Percentiles rank a stretch among this genome's conserved stretches.
Evolutionary conservation across 2,888 invertebrate genomes (phyloP).

Genomic region (Watsonalla cultraria): DNA sequence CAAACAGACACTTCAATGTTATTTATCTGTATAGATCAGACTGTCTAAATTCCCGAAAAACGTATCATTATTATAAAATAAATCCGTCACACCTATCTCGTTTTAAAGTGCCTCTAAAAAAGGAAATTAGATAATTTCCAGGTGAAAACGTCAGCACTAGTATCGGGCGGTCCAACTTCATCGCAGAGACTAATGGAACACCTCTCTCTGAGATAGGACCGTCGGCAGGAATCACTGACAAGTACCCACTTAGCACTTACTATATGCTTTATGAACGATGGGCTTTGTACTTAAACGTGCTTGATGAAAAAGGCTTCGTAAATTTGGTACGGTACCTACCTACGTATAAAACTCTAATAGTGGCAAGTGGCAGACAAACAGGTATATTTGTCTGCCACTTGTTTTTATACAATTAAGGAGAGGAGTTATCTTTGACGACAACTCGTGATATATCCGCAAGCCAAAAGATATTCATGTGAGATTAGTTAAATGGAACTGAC

Average conservation of each 20-base stretch:
- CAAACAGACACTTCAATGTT: too few species aligned
- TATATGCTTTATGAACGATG: not conserved
- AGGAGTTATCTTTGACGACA: conserved; percentile 27
- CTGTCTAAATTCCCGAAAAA: too few species aligned
- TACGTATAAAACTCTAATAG: too few species aligned
- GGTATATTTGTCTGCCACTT: conserved; percentile 12
- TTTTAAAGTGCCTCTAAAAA: too few species aligned
- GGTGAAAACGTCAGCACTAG: not conserved
- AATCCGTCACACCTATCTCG: too few species aligned
- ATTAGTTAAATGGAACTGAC: conserved; percentile 46
- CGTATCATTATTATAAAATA: too few species aligned
- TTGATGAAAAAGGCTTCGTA: too few species aligned
- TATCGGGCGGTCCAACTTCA: conserved; percentile 15
- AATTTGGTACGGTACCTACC: too few species aligned
- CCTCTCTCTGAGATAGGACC: conserved; percentile 16
- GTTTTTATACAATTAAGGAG: conserved; percentile 14
- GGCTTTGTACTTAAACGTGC: too few species aligned
- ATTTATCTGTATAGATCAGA: too few species aligned
- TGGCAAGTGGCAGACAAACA: too few species aligned
- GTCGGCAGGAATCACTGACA: conserved; percentile 22
- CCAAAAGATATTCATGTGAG: conserved; percentile 44
- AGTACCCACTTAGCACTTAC: conserved; percentile 13
- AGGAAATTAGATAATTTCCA: conserved; percentile 1
- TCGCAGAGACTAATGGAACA: conserved; percentile 21
- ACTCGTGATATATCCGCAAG: conserved; percentile 17